Evolutionary conservation across 2,888 invertebrate species (phyloP), one percentile per base, ranked within the genome.

Genomic region (Hypolimnas misippus): DNA sequence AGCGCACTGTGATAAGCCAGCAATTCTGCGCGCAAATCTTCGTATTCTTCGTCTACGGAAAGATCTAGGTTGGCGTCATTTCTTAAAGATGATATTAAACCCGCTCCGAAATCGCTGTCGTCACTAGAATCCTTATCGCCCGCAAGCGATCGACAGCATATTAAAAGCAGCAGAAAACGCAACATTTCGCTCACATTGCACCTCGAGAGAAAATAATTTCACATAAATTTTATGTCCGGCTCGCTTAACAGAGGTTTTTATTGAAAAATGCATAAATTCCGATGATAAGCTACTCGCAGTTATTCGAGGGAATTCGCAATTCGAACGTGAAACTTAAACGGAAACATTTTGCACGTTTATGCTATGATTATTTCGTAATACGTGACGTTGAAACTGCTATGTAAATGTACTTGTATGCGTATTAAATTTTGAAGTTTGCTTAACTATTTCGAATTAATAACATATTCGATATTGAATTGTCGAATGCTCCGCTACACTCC

Each of bases 11-110:
- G 83, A 67, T 89, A 88, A 16, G 91, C 91, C 0, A 90, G 76
- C 51, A 91, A 72, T 61, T 92, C 89, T 0, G 89, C 90, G 2
- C 88, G 78, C 14, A 92, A 75, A 68, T 92, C 90, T 60, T 92
- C 91, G 64, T 90, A 91, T 65, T 91, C 90, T 51, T 86, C 87
- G 51, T 92, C 91, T 17, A 65, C 72, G n/a, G 91, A 74, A 29
- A 88, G 77, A 70, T 89, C 90, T 65, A 86, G 73, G 70, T 87
- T 87, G 3, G 73, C 82, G 51, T 89, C 84, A 68, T 83, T 78
- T 51, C 74, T 80, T 67, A 90, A 74, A n/a, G 73, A 63, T 14
- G 77, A 49, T 59, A 87, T 70, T 38, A 89, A 67, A 5, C 69
- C 66, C 0, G 73, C 75, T 0, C 77, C 86, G 2, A 81, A 73